Evolutionary conservation across 2,797 vertebrate species (phyloP), one percentile per base, ranked within the genome.

Genomic region (Tapera naevia): DNA sequence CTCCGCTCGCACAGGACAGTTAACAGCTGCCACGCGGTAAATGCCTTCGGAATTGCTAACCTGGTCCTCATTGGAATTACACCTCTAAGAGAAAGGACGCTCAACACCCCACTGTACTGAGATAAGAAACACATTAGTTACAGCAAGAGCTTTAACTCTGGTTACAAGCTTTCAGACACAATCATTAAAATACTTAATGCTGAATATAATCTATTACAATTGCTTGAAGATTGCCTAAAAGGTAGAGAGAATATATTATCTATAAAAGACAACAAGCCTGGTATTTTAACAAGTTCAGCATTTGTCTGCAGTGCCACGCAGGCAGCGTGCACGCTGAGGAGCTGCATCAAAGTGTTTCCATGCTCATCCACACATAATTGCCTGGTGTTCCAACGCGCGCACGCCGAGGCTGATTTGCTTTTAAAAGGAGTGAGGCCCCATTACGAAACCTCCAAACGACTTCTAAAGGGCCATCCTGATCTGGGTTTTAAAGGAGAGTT

Each of bases 151-250:
- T 8, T 32, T 10, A 48, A 2, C 85, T 81, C 33, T 79, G 86
- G 62, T 91, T 61, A 54, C 89, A 48, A 80, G 78, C 89, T 85
- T 91, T 76, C 66, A 92, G 67, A 57, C 88, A 80, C 60, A 51
- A 57, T 56, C 86, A 72, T 46, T 24, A 22, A 33, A 80, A 28
- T 43, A 19, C 65, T 87, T 75, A 32, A 58, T 58, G 87, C 79
- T 35, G 17, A 84, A 50, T 41, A 80, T 25, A 37, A 80, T 1
- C 4, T 39, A 70, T 65, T 69, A 50, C 84, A n/a, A 30, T 13
- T 75, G 35, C 17, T 28, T 73, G 88, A 32, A 83, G 88, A 65
- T 30, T 75, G 89, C 61, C 92, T 75, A 53, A 35, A 17, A 51
- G 80, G 83, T 17, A 76, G 61, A 85, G 67, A 74, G 88, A 16